A percentile compares a stretch with the other conserved stretches of the same genome.
phyloP scores from a whole-genome alignment of 2,113 vertebrate genomes.

The Tamias sibiricus region DNA sequence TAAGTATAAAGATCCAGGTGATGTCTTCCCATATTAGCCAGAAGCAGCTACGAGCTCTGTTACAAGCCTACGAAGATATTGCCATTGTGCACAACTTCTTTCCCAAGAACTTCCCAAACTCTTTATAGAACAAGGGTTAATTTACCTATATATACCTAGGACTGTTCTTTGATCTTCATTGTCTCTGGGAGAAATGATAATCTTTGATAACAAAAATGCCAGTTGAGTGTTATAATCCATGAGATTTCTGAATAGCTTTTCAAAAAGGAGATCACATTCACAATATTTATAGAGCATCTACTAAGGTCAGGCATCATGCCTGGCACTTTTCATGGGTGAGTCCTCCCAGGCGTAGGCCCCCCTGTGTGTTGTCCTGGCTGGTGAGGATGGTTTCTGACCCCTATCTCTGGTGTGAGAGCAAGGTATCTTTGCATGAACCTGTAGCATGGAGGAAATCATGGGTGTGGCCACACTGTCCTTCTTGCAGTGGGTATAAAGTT shows the following conservation, averaged over 20 bases:
- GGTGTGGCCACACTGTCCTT: background rate
- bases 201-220: background rate
- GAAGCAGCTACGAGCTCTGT: background rate
- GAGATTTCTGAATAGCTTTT: slow-evolving; percentile 13
- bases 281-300: background rate
- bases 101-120: background rate
- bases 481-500: background rate
- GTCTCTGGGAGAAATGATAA: background rate
- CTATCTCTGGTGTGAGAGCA: background rate
- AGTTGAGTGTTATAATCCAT: background rate
- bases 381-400: background rate
- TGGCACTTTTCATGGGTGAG: background rate
- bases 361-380: background rate
- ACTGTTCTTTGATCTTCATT: background rate
- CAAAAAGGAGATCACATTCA: background rate
- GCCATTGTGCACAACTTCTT: background rate
- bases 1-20: background rate
- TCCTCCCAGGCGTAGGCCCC: background rate
- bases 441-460: background rate
- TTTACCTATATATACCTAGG: background rate
- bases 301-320: background rate
- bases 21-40: background rate
- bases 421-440: background rate
- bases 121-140: background rate
- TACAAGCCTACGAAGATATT: background rate